Conservation (phyloP, 1,140 invertebrate genomes). For the Scaptomyza montana region DNA sequence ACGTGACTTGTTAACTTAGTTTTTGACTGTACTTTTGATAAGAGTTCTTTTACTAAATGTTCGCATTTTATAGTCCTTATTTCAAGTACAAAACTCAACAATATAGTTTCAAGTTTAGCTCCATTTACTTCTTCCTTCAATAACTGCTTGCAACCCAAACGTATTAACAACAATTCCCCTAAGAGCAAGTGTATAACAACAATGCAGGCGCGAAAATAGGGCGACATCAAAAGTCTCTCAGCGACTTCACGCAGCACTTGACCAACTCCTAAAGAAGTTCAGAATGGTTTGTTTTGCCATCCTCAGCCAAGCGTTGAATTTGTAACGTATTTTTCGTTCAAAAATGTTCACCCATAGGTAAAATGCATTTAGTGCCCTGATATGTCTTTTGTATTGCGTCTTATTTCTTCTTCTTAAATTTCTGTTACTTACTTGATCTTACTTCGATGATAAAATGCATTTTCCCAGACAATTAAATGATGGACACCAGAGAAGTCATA, state of each 20-base stretch:
- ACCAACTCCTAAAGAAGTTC: conserved; percentile 50
- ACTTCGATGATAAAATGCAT: conserved; percentile 53
- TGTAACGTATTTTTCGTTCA: conserved; percentile 70
- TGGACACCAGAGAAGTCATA: conserved; percentile 35
- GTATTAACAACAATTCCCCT: not conserved
- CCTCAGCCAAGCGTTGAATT: conserved; percentile 66
- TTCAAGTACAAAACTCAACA: not conserved
- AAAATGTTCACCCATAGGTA: not conserved
- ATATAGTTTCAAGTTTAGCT: not conserved
- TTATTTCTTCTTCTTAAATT: conserved; percentile 4
- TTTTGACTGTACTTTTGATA: too few species aligned
- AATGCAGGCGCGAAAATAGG: conserved; percentile 58
- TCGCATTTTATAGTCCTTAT: too few species aligned
- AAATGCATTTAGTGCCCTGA: conserved; percentile 43
- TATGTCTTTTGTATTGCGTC: conserved; percentile 24
- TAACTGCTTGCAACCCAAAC: not conserved
- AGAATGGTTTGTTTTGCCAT: conserved; percentile 1
- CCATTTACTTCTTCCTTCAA: not conserved
- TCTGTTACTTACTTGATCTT: conserved; percentile 41
- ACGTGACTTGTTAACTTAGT: too few species aligned
- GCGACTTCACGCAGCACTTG: conserved; percentile 56
- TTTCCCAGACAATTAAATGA: conserved; percentile 79
- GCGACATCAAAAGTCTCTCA: conserved; percentile 59
- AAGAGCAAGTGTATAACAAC: conserved; percentile 11
- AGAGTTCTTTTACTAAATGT: too few species aligned